Base-by-base conservation (phyloP, 2,797 vertebrate species). In the Chaunax sp. region DNA sequence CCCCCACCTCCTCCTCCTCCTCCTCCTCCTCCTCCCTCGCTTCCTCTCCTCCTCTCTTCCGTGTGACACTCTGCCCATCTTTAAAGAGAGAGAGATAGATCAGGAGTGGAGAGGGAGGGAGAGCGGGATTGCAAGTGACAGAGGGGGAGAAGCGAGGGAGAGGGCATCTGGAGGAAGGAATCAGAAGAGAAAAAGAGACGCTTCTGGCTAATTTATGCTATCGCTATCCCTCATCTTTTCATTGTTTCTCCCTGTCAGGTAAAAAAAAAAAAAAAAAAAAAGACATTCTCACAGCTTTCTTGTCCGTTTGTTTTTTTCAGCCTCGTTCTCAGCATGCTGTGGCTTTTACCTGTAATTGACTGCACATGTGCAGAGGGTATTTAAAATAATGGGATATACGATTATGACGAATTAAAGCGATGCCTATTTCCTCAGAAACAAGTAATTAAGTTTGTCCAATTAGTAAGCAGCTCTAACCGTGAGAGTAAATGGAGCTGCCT, bases 21-120 rank as follows among this genome's bases (percentile, higher is more conserved):
- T 23, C 52, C 74, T 67, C 52, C 93, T 90, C 92, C 92, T 90
- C 90, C 86, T 90, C 89, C 92, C 93, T 91, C 91, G 89, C 89
- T 90, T 78, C 81, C 69, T 28, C 79, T 28, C 52, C 72, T 61
- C 50, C 75, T 77, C 73, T 83, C 79, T 75, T 70, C 73, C 71
- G 72, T 69, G 69, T 93, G 90, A 92, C 93, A 93, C 84, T 75
- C 83, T 86, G 87, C 87, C 93, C 93, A 95, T 96, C 96, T 97
- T 95, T 95, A 87, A 80, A 87, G 72, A 70, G 77, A 89, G 81
- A 81, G 51, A 75, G 83, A 90, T 81, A 78, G 85, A 87, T 88
- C 81, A 85, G 79, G 79, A 87, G 76, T 68, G 72, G 70, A 65
- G 76, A 38, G 76, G 47, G 74, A 54, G 72, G 68, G 76, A 55